phyloP scores from a whole-genome alignment of 2,113 vertebrate species.

The Trochalopteron elliotii region DNA sequence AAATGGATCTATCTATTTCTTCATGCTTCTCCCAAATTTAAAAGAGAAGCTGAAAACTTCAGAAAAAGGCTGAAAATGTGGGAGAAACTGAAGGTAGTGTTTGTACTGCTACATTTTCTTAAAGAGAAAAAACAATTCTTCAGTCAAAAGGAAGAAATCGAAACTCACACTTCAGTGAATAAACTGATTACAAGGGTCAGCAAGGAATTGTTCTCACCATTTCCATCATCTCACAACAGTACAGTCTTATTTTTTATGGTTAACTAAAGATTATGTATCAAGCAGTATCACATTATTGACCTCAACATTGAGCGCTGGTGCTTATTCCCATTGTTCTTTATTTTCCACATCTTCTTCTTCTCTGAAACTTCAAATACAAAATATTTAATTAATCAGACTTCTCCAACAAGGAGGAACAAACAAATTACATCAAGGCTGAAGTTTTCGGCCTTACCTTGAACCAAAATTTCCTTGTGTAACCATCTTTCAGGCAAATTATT shows the following conservation, averaged over 20 bases:
- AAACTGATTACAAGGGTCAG: neutral
- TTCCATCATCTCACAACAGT: neutral
- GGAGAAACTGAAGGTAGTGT: neutral
- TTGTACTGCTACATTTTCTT: neutral
- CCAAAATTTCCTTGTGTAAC: neutral
- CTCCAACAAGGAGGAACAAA: neutral
- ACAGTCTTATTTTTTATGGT: neutral
- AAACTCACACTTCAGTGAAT: neutral
- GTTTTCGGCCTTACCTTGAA: neutral
- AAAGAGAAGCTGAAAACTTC: neutral
- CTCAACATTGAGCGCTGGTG: neutral
- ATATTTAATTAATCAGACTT: neutral
- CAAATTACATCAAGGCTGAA: neutral
- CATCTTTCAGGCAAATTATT: neutral
- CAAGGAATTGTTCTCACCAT: neutral
- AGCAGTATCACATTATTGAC: neutral
- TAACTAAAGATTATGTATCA: neutral
- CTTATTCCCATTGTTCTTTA: neutral
- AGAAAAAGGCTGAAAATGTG: neutral
- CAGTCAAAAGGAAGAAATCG: constrained; percentile 12
- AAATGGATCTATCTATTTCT: neutral
- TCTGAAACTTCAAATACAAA: neutral
- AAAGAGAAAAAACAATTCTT: neutral
- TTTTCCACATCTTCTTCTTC: neutral
- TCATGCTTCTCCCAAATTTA: neutral